Evolutionary conservation across 2,113 vertebrate species (phyloP), one percentile per base, ranked within the genome.

Genomic region (Aix galericulata): DNA sequence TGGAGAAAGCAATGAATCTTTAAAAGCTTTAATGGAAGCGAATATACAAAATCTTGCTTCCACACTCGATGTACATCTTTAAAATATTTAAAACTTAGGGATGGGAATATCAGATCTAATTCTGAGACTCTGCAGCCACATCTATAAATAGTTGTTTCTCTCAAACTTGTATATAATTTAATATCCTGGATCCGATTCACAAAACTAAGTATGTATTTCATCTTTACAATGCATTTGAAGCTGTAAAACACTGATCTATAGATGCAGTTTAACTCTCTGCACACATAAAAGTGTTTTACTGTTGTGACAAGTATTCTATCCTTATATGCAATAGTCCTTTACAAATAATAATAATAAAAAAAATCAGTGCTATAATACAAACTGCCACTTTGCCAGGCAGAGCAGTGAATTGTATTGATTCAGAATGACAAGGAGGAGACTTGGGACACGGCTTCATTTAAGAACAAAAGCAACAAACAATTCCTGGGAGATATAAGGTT

Each of bases 251-350:
- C 17, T 88, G 38, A 83, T 93, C 69, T 79, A 44, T 17, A 81
- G 52, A 90, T 12, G 27, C 68, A 75, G 50, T 84, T 91, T 86
- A 72, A 88, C 53, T 88, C 56, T 78, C 29, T n/a, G 18, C 67
- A 79, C n/a, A 86, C 26, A 78, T 62, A 71, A 8, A 91, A 93
- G 38, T 74, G 78, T 82, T 96, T 91, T 90, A 94, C 46, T 71
- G 63, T 38, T 81, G 52, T 60, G 60, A 76, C 63, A 89, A 85
- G 60, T 52, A 52, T 81, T 91, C 79, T 78, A 78, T 42, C n/a
- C 48, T 77, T 86, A 44, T 32, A 34, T 75, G 73, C 29, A 71
- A 69, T 0, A 89, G 71, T 69, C 55, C 50, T 92, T 55, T 32
- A 84, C 56, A 22, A 76, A 86, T 25, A 52, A 23, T 12, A 26